Percentiles rank a stretch among this genome's conserved stretches.
Evolutionary conservation across 1,140 invertebrate genomes (phyloP).

Genomic region (Drosophila nikananu): DNA sequence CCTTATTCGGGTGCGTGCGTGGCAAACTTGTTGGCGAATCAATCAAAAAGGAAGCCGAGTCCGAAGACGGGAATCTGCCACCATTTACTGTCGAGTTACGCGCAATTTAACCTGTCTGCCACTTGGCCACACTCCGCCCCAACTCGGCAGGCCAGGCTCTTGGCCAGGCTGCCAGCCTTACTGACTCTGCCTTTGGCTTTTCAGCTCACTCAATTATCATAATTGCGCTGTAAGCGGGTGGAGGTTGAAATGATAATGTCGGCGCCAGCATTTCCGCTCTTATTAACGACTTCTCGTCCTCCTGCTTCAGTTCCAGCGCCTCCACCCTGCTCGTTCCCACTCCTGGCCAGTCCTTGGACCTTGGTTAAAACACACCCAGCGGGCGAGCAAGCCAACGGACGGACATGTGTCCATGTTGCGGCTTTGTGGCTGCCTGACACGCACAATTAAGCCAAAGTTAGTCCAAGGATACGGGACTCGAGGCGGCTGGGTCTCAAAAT

Average conservation of each 20-base stretch:
- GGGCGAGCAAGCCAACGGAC: not conserved
- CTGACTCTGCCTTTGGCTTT: conserved; percentile 3
- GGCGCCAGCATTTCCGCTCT: conserved; percentile 80
- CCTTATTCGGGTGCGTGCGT: conserved; percentile 19
- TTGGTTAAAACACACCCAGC: conserved; percentile 60
- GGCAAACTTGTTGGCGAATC: conserved; percentile 52
- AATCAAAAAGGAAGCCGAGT: conserved; percentile 54
- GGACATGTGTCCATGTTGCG: conserved; percentile 57
- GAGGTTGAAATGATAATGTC: conserved; percentile 76
- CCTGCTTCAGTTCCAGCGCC: not conserved
- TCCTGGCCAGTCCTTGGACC: conserved; percentile 17
- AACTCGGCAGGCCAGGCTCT: not conserved
- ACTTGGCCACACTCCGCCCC: conserved; percentile 29
- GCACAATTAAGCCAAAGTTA: conserved; percentile 70
- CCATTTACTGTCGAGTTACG: conserved; percentile 59
- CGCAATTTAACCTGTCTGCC: conserved; percentile 79
- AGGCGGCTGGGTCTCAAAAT: conserved; percentile 44
- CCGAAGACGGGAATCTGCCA: conserved; percentile 39
- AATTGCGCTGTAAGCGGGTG: conserved; percentile 59
- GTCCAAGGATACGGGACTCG: conserved; percentile 39
- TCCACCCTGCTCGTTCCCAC: not conserved
- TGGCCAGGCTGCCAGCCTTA: conserved; percentile 7
- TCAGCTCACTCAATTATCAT: conserved; percentile 73
- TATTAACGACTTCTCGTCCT: conserved; percentile 64
- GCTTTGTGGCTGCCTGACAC: conserved; percentile 71